phyloP scores from a whole-genome alignment of 1,140 invertebrate genomes.

The Aphelenchoides avenae region DNA sequence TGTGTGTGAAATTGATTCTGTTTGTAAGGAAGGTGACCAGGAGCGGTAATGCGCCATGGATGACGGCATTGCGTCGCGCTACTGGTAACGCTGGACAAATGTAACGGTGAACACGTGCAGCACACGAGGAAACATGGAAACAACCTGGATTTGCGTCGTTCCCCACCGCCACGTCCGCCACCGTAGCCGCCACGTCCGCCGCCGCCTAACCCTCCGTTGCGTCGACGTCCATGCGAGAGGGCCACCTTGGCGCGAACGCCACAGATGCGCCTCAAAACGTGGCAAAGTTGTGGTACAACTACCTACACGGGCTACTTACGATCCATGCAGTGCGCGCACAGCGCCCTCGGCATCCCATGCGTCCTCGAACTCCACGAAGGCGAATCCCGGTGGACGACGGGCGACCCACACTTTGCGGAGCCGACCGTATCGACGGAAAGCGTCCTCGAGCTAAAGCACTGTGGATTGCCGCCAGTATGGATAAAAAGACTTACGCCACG shows the following conservation, averaged over 20 bases:
- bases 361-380: slow-evolving; percentile 93
- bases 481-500: too few relatives aligned
- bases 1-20: too few relatives aligned
- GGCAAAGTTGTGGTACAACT: not conserved
- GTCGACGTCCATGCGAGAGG: slow-evolving; percentile 45
- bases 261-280: slow-evolving; percentile 54
- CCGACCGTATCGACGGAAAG: slow-evolving; percentile 88
- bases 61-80: too few relatives aligned
- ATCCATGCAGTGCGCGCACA: slow-evolving; percentile 82
- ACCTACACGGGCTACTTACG: slow-evolving; percentile 33
- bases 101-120: too few relatives aligned
- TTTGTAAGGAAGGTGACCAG: too few relatives aligned
- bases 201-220: slow-evolving; percentile 40
- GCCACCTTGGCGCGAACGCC: slow-evolving; percentile 58
- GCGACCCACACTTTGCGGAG: slow-evolving; percentile 90
- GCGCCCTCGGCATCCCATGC: slow-evolving; percentile 87
- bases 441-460: slow-evolving; percentile 72
- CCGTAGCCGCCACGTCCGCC: slow-evolving; percentile 31
- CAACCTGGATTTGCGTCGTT: too few relatives aligned
- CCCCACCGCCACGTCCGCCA: slow-evolving; percentile 17
- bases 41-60: too few relatives aligned
- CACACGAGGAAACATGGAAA: too few relatives aligned
- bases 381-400: slow-evolving; percentile 85
- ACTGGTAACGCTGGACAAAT: too few relatives aligned
- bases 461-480: too few relatives aligned